Conservation (phyloP, 2,797 vertebrate genomes). For the Gorsachius magnificus region DNA sequence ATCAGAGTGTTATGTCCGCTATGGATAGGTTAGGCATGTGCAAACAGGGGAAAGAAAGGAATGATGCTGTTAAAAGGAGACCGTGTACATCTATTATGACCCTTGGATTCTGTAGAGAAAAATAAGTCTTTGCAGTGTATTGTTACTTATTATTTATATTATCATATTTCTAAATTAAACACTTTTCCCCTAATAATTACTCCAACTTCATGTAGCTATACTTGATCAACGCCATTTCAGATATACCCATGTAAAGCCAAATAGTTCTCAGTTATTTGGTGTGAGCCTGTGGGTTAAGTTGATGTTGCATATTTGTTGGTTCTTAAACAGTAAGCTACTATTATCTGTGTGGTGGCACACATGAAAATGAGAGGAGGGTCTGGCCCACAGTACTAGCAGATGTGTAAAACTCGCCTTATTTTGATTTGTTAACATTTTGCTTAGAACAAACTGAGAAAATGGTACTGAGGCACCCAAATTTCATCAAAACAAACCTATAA, state of each 20-base stretch:
- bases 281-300: neutral
- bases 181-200: neutral
- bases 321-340: neutral
- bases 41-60: neutral
- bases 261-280: neutral
- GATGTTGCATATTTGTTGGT: neutral
- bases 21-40: neutral
- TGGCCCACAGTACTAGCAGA: neutral
- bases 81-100: neutral
- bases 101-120: neutral
- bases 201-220: neutral
- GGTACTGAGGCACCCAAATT: conserved; percentile 2
- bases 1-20: neutral
- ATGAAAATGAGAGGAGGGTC: neutral
- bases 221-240: neutral
- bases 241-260: neutral
- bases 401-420: neutral
- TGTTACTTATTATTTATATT: neutral
- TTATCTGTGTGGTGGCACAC: neutral
- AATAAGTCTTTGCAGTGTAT: neutral
- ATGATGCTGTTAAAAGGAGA: neutral
- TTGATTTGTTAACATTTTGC: conserved; percentile 23
- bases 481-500: neutral
- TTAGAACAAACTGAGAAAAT: conserved; percentile 18
- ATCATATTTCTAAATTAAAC: neutral